A percentile compares a stretch with the other conserved stretches of the same genome.
Conservation (phyloP, 2,113 vertebrate species). For the Mola mola region DNA sequence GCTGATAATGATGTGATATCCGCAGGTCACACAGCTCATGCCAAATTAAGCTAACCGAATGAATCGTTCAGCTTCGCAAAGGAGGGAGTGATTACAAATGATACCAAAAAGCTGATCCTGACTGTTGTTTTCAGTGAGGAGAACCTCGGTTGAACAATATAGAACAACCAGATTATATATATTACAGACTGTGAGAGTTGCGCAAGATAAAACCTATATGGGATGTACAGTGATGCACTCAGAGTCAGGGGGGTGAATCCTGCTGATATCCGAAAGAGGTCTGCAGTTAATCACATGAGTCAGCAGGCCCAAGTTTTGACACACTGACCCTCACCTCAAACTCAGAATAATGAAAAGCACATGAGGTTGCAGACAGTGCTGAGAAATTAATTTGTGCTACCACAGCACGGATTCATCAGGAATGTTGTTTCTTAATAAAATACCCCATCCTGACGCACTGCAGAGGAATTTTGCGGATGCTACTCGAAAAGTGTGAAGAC, state of each 20-base stretch:
- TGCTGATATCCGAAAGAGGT: constrained; percentile 9
- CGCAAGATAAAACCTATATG: constrained; percentile 22
- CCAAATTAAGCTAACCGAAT: constrained; percentile 51
- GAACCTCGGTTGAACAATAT: constrained; percentile 40
- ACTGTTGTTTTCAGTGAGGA: constrained; percentile 34
- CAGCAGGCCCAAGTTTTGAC: constrained; percentile 29
- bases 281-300: constrained; percentile 42
- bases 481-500: constrained; percentile 30
- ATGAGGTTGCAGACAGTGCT: constrained; percentile 15
- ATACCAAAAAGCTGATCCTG: constrained; percentile 69
- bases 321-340: constrained; percentile 42
- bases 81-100: constrained; percentile 60
- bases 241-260: constrained; percentile 24
- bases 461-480: constrained; percentile 60
- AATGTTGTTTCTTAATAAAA: constrained; percentile 47
- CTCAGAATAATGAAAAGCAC: constrained; percentile 42
- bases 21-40: constrained; percentile 31
- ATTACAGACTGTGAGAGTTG: too few relatives aligned
- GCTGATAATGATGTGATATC: constrained; percentile 39
- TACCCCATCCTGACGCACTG: constrained; percentile 40
- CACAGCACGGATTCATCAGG: constrained; percentile 35
- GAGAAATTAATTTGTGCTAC: constrained; percentile 31
- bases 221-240: constrained; percentile 20
- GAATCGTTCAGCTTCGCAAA: constrained; percentile 46
- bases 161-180: constrained; percentile 45